Percentiles rank a stretch among this genome's conserved stretches.
Conservation (phyloP, 2,797 vertebrate genomes). For the Danio albolineatus region DNA sequence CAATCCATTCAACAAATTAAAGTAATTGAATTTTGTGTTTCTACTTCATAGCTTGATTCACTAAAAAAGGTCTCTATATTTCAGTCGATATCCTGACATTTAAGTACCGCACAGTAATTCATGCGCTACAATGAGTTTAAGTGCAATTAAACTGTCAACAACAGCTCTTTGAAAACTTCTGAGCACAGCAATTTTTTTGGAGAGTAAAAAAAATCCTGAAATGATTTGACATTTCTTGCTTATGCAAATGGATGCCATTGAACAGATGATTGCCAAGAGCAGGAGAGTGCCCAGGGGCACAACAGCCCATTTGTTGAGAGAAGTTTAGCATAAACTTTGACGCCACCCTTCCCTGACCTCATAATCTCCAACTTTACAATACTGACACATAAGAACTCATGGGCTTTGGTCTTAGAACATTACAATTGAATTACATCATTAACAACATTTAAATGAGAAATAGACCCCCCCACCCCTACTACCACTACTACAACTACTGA, state of each 20-base stretch:
- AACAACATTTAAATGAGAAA: neutral
- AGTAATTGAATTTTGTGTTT: constrained; percentile 58
- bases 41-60: constrained; percentile 51
- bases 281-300: constrained; percentile 5
- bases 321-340: neutral
- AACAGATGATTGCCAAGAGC: neutral
- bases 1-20: constrained; percentile 51
- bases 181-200: constrained; percentile 25
- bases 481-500: too few species aligned
- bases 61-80: constrained; percentile 54
- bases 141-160: constrained; percentile 54
- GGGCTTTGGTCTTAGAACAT: neutral
- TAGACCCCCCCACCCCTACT: neutral
- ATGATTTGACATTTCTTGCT: constrained; percentile 30
- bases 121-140: constrained; percentile 39
- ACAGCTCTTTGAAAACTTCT: constrained; percentile 45
- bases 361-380: neutral
- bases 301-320: neutral
- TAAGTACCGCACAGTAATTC: constrained; percentile 56
- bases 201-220: neutral
- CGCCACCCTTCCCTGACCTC: too few species aligned
- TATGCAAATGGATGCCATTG: constrained; percentile 20
- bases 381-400: neutral
- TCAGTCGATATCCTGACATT: constrained; percentile 61
- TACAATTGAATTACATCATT: neutral